Evolutionary conservation across 2,888 invertebrate genomes (phyloP).

Genomic region (Mayetiola destructor): DNA sequence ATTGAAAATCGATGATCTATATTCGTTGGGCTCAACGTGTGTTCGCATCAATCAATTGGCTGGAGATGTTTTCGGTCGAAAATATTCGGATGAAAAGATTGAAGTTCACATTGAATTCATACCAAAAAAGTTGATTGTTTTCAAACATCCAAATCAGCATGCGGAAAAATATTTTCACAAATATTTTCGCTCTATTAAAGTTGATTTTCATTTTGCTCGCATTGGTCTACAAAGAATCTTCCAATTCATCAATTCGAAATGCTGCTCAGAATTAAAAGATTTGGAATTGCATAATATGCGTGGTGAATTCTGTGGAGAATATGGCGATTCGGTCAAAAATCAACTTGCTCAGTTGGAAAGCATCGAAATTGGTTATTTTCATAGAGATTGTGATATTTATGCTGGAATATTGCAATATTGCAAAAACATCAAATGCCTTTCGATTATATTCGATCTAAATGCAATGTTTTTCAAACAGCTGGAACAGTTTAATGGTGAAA

Average conservation of each 20-base stretch:
- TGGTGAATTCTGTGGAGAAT: neutral
- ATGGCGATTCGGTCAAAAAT: neutral
- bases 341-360: neutral
- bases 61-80: neutral
- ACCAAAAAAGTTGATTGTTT: neutral
- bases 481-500: too few species aligned
- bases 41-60: neutral
- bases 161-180: slow-evolving; percentile 3
- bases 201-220: too few species aligned
- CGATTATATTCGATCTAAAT: too few species aligned
- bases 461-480: too few species aligned
- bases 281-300: neutral
- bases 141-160: neutral
- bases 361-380: neutral
- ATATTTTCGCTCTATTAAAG: too few species aligned
- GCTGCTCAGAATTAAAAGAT: neutral
- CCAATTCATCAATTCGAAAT: slow-evolving; percentile 1
- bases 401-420: too few species aligned
- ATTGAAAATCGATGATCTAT: neutral
- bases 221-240: too few species aligned
- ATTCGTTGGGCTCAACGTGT: neutral
- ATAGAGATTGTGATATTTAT: neutral
- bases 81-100: neutral
- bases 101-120: neutral
- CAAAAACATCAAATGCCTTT: too few species aligned